Conservation (phyloP, 2,113 vertebrate species). For the Indri indri region DNA sequence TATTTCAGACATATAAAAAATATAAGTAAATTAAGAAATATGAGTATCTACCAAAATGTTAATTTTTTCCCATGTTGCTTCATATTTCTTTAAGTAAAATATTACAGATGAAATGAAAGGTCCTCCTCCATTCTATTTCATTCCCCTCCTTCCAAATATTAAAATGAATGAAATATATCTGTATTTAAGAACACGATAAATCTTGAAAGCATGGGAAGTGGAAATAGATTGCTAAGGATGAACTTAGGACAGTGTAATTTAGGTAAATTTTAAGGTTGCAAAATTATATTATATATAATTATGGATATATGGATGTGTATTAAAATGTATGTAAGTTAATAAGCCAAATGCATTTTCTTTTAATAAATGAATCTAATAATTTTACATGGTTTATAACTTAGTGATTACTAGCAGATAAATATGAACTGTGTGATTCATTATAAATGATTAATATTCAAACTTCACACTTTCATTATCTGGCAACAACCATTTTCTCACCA, state of each 20-base stretch:
- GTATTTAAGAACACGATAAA: neutral
- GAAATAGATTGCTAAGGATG: neutral
- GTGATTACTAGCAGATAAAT: neutral
- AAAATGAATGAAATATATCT: neutral
- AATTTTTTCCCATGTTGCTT: neutral
- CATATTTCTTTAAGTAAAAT: constrained; percentile 10
- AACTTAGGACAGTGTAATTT: neutral
- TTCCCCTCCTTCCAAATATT: neutral
- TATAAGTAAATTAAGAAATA: neutral
- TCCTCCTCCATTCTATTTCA: neutral
- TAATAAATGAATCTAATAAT: neutral
- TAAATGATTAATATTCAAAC: neutral
- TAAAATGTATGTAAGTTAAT: neutral
- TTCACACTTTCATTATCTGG: constrained; percentile 58
- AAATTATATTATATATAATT: neutral
- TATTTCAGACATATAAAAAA: neutral
- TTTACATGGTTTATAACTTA: neutral
- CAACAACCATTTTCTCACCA: constrained; percentile 58
- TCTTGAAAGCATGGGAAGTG: neutral
- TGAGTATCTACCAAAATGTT: neutral
- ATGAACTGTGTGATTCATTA: neutral
- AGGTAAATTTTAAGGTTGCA: neutral
- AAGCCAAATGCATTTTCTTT: neutral
- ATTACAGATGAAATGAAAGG: neutral
- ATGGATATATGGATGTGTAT: neutral